phyloP scores from a whole-genome alignment of 2,113 vertebrate genomes.

The Calyptomena viridis region DNA sequence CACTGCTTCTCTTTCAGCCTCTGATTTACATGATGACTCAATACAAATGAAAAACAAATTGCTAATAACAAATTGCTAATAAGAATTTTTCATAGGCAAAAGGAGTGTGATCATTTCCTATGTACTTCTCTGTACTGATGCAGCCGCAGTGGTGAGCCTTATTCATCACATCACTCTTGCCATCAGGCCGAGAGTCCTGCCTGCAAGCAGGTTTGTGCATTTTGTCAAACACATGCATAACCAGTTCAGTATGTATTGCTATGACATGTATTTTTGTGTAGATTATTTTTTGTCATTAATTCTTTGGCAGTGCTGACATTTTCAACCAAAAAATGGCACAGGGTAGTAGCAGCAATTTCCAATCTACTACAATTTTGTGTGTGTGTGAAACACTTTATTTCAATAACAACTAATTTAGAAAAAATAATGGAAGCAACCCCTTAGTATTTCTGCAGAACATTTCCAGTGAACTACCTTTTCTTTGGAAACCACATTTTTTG shows the following conservation, averaged over 20 bases:
- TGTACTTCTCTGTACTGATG: neutral
- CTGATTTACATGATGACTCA: neutral
- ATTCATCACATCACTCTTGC: neutral
- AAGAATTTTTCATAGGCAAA: neutral
- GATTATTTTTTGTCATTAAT: neutral
- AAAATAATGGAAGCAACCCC: neutral
- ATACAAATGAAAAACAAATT: neutral
- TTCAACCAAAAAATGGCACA: neutral
- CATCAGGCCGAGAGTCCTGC: neutral
- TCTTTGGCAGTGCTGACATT: neutral
- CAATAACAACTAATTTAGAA: neutral
- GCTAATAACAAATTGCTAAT: neutral
- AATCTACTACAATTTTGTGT: neutral
- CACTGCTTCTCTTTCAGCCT: neutral
- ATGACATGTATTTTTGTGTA: neutral
- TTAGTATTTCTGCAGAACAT: neutral
- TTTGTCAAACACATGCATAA: neutral
- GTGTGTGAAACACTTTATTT: neutral
- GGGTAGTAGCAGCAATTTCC: neutral
- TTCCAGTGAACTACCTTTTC: neutral
- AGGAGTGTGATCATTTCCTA: neutral
- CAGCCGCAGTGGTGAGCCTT: neutral
- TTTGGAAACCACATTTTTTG: neutral
- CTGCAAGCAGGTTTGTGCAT: neutral
- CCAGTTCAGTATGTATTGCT: neutral